Evolutionary conservation across 2,113 vertebrate genomes (phyloP).

Genomic region (Salminus brasiliensis): DNA sequence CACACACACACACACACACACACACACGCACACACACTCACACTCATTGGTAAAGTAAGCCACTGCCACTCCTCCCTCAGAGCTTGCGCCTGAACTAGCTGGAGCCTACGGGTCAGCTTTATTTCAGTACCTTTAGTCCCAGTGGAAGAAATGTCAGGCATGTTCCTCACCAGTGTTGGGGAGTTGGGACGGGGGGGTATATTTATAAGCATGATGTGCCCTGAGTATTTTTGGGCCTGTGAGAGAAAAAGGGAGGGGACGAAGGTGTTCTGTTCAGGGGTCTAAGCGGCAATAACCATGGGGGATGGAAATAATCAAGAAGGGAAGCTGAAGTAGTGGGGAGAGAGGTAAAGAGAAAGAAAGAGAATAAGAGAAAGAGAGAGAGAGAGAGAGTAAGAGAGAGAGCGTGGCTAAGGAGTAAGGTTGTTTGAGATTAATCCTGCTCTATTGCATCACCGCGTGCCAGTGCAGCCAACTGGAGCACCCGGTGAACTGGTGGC

Average conservation of each 20-base stretch:
- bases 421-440: conserved; percentile 41
- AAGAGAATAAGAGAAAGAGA: conserved; percentile 29
- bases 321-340: conserved; percentile 16
- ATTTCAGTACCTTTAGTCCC: conserved; percentile 72
- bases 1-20: too few species aligned
- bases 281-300: conserved; percentile 5
- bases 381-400: conserved; percentile 25
- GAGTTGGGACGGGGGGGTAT: conserved; percentile 47
- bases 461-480: conserved; percentile 50
- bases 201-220: conserved; percentile 57
- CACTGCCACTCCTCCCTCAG: not conserved
- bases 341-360: conserved; percentile 6
- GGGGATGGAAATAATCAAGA: conserved; percentile 40
- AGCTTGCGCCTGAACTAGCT: conserved; percentile 28
- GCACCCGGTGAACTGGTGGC: conserved; percentile 40
- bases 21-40: too few species aligned
- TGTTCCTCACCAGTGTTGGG: conserved; percentile 59
- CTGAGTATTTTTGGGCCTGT: conserved; percentile 74
- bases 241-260: conserved; percentile 38
- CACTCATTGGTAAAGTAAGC: not conserved
- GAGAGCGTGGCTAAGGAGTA: conserved; percentile 23
- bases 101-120: conserved; percentile 57
- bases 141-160: conserved; percentile 73
- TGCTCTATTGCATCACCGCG: conserved; percentile 47
- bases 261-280: conserved; percentile 51